A percentile compares a stretch with the other conserved stretches of the same genome.
These are phyloP conservation scores for Galleria mellonella DNA, from an alignment of 1,140 invertebrate species.

Conservation along the genomic window DNA sequence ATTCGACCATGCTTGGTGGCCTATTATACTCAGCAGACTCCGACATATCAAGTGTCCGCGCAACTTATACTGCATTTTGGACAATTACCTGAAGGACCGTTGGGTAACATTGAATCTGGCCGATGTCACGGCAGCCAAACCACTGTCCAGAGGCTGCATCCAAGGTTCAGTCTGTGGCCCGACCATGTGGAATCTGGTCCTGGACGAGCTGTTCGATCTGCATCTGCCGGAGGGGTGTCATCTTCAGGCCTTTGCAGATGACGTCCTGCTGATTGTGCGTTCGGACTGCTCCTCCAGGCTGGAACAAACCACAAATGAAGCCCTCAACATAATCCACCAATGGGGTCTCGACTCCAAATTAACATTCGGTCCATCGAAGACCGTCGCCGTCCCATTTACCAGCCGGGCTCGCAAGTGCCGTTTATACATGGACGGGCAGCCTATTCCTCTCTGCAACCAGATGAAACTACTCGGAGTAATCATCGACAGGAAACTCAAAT, in stretches of 20 bases:
- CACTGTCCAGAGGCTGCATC: slow-evolving; percentile 19
- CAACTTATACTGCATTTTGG: slow-evolving; percentile 13
- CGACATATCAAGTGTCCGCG: slow-evolving; percentile 8
- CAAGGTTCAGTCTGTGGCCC: slow-evolving; percentile 21
- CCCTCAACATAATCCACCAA: too few relatives aligned
- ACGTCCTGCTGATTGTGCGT: slow-evolving; percentile 4
- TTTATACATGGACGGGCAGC: background rate
- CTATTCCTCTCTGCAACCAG: background rate
- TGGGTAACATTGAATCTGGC: slow-evolving; percentile 1
- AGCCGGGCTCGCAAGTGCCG: background rate
- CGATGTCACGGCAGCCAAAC: background rate
- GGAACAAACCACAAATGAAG: background rate
- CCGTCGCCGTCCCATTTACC: background rate
- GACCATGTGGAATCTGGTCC: slow-evolving; percentile 6
- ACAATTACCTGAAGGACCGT: background rate
- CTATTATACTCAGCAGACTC: slow-evolving; percentile 9
- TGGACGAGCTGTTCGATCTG: background rate
- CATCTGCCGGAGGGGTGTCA: background rate
- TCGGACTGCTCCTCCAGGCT: too few relatives aligned
- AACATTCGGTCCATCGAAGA: background rate
- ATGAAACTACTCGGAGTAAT: slow-evolving; percentile 1
- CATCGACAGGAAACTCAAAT: background rate
- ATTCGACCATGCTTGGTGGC: slow-evolving; percentile 30
- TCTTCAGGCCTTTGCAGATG: slow-evolving; percentile 5
- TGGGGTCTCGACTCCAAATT: slow-evolving; percentile 1